Evolutionary conservation across 2,797 vertebrate genomes (phyloP), one percentile per base, ranked within the genome.

Genomic region (Danio albolineatus): DNA sequence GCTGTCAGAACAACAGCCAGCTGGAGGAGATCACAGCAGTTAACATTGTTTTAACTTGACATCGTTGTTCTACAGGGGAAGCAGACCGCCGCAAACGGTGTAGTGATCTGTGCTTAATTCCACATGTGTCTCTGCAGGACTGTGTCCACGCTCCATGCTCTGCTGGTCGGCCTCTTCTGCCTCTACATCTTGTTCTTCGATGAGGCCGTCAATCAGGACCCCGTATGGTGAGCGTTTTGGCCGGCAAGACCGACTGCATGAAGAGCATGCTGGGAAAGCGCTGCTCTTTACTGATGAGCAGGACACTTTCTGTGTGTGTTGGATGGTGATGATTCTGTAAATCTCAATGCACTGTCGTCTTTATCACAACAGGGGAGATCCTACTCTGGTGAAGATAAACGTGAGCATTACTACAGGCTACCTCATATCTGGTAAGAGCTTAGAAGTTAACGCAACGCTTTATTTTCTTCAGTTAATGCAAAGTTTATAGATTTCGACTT

Each of bases 381-480:
- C 98, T 87, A 94, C 93, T 81, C 85, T 95, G 90, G 96, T 96
- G 90, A 96, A 96, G 90, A 92, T 96, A 91, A 99, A 98, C 89
- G 93, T 99, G 92, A 95, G 95, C 90, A 94, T 96, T 91, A 95
- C 96, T 90, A 95, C 97, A 93, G 98, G 98, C 95, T 99, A 99
- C 96, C 97, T 99, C 96, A 94, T 99, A 94, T 99, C 97, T 90
- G 98, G 98, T 99, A 94, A 96, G 91, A 82, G 36, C 62, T 77
- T 70, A 39, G 7, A 12, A 46, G 44, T 12, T 12, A 46, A 46
- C 46, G 28, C 28, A 28, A 28, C n/a, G n/a, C n/a, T n/a, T n/a
- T n/a, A n/a, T n/a, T n/a, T n/a, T n/a, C n/a, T n/a, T n/a, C n/a
- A n/a, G n/a, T n/a, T n/a, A n/a, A n/a, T n/a, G n/a, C n/a, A n/a